Evolutionary conservation across 2,888 invertebrate genomes (phyloP), one percentile per base, ranked within the genome.

Genomic region (Amphiduros pacificus): DNA sequence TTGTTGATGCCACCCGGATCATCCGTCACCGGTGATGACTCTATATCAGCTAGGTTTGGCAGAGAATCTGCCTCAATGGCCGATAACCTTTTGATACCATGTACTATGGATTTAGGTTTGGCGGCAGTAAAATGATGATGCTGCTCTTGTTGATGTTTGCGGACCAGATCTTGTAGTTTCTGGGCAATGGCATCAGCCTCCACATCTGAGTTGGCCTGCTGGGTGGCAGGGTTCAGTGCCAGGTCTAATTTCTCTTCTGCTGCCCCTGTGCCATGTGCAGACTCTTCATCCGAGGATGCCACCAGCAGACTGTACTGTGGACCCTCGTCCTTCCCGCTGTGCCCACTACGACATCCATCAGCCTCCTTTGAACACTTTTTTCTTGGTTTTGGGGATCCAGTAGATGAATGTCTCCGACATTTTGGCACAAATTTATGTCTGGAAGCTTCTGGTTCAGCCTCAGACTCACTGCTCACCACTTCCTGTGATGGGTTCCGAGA

Each of bases 341-440:
- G n/a, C n/a, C n/a, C n/a, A n/a, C n/a, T n/a, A n/a, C n/a, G n/a
- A n/a, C n/a, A n/a, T n/a, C n/a, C n/a, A 5, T 26, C 40, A 22
- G 11, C 41, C 17, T 9, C 48, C 56, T 29, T 20, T 6, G 11
- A 27, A 4, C 2, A 11, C 20, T 17, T 31, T 22, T 24, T 24
- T n/a, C 36, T 48, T 49, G 50, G 58, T 44, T n/a, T 26, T 24
- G 36, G 49, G 32, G 32, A 44, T 9, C 26, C 31, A 40, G 55
- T 41, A 26, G 50, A 58, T 6, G 58, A 58, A 2, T 26, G 26
- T 50, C 58, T 31, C 32, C 58, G 17, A 26, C 58, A 58, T 32
- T 48, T 11, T 6, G 58, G 58, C 4, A 58, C 58, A 24, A 58
- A 58, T 31, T 58, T 58, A 22, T 58, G 58, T 24, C 58, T 31